A percentile compares a stretch with the other conserved stretches of the same genome.
phyloP scores from a whole-genome alignment of 2,888 invertebrate genomes.

The Macrophya annulata region DNA sequence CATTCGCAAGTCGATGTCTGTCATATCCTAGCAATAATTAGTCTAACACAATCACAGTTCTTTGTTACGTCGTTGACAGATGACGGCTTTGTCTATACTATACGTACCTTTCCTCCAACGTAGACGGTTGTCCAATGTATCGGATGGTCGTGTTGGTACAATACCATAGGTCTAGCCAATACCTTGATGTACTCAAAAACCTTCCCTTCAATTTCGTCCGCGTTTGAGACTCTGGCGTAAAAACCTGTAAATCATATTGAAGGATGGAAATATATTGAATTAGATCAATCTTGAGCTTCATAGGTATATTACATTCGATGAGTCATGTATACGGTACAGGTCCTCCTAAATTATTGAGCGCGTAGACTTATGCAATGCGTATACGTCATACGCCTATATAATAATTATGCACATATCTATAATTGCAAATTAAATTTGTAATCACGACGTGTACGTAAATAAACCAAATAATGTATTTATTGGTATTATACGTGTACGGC shows the following conservation, averaged over 20 bases:
- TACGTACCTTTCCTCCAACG: conserved; percentile 88
- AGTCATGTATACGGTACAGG: too few relatives aligned
- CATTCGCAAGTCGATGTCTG: neutral
- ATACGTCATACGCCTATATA: too few relatives aligned
- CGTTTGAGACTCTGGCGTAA: conserved; percentile 93
- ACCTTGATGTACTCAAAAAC: conserved; percentile 97
- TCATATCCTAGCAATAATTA: too few relatives aligned
- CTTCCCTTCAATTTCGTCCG: conserved; percentile 94
- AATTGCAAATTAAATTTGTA: neutral
- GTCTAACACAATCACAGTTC: neutral
- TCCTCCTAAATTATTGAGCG: too few relatives aligned
- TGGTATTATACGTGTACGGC: neutral
- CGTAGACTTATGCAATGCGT: too few relatives aligned
- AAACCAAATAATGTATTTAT: neutral
- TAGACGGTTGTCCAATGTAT: conserved; percentile 98
- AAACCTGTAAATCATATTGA: conserved; percentile 84
- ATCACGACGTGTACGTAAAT: neutral
- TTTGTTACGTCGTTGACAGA: conserved; percentile 70
- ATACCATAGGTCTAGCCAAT: conserved; percentile 97
- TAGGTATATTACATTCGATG: too few relatives aligned
- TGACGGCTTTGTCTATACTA: too few relatives aligned
- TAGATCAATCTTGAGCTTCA: neutral
- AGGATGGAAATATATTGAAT: neutral
- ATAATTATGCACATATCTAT: too few relatives aligned
- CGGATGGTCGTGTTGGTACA: conserved; percentile 95